A percentile compares a stretch with the other conserved stretches of the same genome.
Conservation (phyloP, 2,888 invertebrate genomes). For the Andrena haemorrhoa region DNA sequence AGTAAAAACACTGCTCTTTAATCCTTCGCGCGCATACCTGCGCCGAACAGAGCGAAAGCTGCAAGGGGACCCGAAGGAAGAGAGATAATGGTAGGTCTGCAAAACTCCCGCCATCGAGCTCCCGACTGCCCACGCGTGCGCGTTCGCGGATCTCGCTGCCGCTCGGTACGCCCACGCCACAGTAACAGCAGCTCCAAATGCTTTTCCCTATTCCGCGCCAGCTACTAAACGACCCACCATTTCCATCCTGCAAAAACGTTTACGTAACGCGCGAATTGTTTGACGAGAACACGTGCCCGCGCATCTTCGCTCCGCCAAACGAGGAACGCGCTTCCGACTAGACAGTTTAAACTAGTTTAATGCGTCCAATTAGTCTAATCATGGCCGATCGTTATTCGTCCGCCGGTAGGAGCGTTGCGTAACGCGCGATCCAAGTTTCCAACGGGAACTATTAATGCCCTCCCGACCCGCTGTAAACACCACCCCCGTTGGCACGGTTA, state of each 20-base stretch:
- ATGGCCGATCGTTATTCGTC: constrained; percentile 71
- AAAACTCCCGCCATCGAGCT: too few species aligned
- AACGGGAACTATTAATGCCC: constrained; percentile 52
- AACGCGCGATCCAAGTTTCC: constrained; percentile 53
- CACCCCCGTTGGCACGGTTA: constrained; percentile 3
- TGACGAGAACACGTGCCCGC: constrained; percentile 9
- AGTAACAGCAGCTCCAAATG: too few species aligned
- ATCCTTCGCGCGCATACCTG: too few species aligned
- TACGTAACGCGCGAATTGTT: constrained; percentile 49
- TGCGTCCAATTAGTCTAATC: constrained; percentile 77
- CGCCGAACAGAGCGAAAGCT: too few species aligned
- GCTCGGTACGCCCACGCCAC: too few species aligned
- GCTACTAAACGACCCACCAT: too few species aligned
- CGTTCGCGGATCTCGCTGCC: neutral
- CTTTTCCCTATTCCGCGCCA: too few species aligned
- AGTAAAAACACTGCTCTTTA: too few species aligned
- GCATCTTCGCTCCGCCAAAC: constrained; percentile 4
- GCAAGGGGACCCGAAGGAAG: too few species aligned
- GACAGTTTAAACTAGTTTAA: constrained; percentile 70
- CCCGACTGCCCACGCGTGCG: neutral
- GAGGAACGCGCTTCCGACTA: constrained; percentile 41
- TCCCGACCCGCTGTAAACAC: constrained; percentile 40
- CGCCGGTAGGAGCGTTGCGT: constrained; percentile 56
- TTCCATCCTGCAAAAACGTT: constrained; percentile 13
- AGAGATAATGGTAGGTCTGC: too few species aligned